These are phyloP conservation scores for Picus viridis DNA, from an alignment of 2,797 vertebrate genomes.

Conservation along the genomic window DNA sequence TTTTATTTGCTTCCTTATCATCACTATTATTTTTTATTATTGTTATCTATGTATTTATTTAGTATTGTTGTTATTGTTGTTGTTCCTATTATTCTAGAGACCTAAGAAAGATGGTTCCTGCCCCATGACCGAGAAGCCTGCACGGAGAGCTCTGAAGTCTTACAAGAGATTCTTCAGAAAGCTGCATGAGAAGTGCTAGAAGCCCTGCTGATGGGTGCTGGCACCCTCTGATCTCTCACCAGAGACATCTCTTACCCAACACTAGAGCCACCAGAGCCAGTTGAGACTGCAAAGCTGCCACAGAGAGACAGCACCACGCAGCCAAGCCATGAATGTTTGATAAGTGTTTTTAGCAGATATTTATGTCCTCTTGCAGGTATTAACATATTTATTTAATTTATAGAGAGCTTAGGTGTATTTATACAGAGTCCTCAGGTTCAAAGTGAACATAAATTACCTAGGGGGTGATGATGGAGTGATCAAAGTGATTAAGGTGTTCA, in stretches of 20 bases:
- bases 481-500: no score
- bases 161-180: not conserved
- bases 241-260: not conserved
- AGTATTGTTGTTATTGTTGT: not conserved
- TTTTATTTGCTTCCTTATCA: not conserved
- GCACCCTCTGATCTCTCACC: not conserved
- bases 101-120: fast-evolving
- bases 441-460: not conserved
- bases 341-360: not conserved
- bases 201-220: not conserved
- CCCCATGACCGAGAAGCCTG: fast-evolving
- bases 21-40: no score
- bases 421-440: not conserved
- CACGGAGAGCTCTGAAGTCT: fast-evolving
- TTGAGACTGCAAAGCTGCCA: not conserved
- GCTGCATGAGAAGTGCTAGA: not conserved
- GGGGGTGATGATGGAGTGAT: no score
- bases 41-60: no score
- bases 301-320: fast-evolving
- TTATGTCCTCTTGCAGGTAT: not conserved
- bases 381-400: constrained; percentile 62
- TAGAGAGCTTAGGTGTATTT: not conserved
- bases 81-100: not conserved
- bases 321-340: fast-evolving
- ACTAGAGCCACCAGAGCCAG: constrained; percentile 22